A percentile compares a stretch with the other conserved stretches of the same genome.
These are phyloP conservation scores for Littorina saxatilis DNA, from an alignment of 1,140 invertebrate genomes.

Conservation along the genomic window DNA sequence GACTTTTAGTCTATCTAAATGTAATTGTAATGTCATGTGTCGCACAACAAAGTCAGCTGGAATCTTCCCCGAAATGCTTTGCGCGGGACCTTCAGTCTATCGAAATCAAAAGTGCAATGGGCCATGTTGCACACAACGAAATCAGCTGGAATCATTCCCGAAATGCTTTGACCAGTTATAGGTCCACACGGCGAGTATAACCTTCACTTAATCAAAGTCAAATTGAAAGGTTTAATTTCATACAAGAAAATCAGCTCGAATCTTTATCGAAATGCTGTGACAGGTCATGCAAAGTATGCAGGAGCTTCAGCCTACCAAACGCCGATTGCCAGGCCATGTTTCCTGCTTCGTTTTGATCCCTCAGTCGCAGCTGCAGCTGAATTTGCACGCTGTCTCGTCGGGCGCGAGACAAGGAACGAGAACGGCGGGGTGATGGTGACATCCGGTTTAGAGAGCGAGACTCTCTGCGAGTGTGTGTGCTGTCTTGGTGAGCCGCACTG, in stretches of 20 bases:
- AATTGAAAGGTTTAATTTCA: background rate
- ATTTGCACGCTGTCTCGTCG: slow-evolving; percentile 16
- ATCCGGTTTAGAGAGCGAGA: too few species aligned
- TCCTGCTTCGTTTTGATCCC: slow-evolving; percentile 7
- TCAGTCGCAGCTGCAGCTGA: slow-evolving; percentile 35
- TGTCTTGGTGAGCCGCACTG: background rate
- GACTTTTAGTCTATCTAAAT: background rate
- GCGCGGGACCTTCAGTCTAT: background rate
- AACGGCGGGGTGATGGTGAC: background rate
- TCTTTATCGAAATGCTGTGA: background rate
- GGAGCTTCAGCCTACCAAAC: slow-evolving; percentile 49
- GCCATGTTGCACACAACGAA: background rate
- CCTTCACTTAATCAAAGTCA: background rate
- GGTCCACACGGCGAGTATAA: background rate
- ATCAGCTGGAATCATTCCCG: background rate
- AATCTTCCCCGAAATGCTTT: too few species aligned
- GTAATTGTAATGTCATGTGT: background rate
- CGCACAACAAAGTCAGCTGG: background rate
- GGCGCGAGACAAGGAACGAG: slow-evolving; percentile 21
- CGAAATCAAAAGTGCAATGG: background rate
- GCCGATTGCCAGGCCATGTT: slow-evolving; percentile 52
- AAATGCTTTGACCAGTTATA: background rate
- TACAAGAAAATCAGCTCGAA: background rate
- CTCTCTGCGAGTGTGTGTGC: background rate
- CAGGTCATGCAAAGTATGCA: slow-evolving; percentile 47